phyloP scores from a whole-genome alignment of 2,888 invertebrate genomes.

The Andrena flavipes region DNA sequence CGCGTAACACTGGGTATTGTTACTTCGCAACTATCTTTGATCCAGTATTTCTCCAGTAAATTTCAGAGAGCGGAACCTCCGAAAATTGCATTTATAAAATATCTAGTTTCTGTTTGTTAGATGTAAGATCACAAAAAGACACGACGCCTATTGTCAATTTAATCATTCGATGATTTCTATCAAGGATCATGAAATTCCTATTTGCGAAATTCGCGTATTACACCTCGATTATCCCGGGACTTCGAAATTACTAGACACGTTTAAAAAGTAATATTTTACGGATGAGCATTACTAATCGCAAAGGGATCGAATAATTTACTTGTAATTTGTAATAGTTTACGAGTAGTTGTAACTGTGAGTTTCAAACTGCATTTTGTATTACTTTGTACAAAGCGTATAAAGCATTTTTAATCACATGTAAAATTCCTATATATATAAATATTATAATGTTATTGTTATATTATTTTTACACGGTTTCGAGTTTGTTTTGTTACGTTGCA shows the following conservation, averaged over 20 bases:
- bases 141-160: background rate
- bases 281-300: conserved; percentile 3
- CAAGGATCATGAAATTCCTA: conserved; percentile 17
- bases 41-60: conserved; percentile 13
- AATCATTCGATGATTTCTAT: conserved; percentile 10
- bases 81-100: conserved; percentile 31
- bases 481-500: conserved; percentile 41
- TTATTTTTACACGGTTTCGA: conserved; percentile 27
- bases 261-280: conserved; percentile 14
- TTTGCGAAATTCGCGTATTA: conserved; percentile 35
- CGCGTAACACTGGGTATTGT: background rate
- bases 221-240: conserved; percentile 37
- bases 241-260: conserved; percentile 25
- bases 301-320: conserved; percentile 2
- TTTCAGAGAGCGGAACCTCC: conserved; percentile 10
- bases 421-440: conserved; percentile 39
- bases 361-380: conserved; percentile 47
- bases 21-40: conserved; percentile 6
- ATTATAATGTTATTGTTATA: conserved; percentile 44
- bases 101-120: conserved; percentile 21
- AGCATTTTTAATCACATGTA: conserved; percentile 42
- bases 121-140: conserved; percentile 23
- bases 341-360: conserved; percentile 26
- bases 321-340: conserved; percentile 42
- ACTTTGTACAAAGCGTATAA: conserved; percentile 51